Evolutionary conservation across 2,888 invertebrate genomes (phyloP).

Genomic region (Dryobota labecula): DNA sequence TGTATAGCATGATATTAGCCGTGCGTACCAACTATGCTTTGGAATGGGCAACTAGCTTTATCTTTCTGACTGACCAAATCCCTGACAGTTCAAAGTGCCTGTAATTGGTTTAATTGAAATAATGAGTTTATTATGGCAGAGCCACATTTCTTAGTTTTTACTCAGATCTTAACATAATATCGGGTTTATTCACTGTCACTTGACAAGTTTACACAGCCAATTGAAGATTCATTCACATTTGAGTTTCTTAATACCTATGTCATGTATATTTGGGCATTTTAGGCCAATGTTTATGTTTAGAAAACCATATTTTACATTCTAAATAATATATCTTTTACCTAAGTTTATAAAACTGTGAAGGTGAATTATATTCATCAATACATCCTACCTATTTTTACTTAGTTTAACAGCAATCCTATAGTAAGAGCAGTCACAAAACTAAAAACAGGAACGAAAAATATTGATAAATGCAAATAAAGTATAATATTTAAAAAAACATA

Average conservation of each 20-base stretch:
- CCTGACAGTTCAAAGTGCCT: too few relatives aligned
- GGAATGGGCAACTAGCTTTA: neutral
- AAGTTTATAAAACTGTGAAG: neutral
- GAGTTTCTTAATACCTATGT: neutral
- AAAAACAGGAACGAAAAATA: neutral
- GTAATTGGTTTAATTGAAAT: too few relatives aligned
- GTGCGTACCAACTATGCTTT: neutral
- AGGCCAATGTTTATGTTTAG: neutral
- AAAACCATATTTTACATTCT: neutral
- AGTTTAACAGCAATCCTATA: neutral
- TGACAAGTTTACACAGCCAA: neutral
- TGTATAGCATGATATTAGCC: too few relatives aligned
- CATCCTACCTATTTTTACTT: neutral
- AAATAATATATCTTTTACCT: neutral
- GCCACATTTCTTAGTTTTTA: neutral
- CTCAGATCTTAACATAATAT: neutral
- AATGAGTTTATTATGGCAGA: neutral
- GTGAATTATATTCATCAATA: neutral
- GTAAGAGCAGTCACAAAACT: neutral
- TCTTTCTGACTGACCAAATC: too few relatives aligned
- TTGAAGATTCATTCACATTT: neutral
- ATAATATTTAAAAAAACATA: slow-evolving; percentile 27
- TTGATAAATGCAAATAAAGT: slow-evolving; percentile 9
- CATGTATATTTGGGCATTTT: neutral
- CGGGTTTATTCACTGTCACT: neutral